phyloP scores from a whole-genome alignment of 2,888 invertebrate genomes.

The Allophyes oxyacanthae region DNA sequence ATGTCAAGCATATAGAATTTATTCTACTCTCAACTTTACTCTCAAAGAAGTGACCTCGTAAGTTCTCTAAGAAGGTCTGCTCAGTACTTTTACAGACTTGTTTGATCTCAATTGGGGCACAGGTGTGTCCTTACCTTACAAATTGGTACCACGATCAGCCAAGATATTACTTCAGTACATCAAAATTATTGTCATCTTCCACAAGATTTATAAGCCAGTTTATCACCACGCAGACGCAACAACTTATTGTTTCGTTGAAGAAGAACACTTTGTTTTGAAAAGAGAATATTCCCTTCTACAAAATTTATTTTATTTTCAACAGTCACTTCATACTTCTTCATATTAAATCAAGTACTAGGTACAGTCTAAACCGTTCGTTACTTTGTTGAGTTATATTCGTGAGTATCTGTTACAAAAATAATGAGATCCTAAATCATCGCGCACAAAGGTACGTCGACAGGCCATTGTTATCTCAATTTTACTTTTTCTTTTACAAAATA shows the following conservation, averaged over 20 bases:
- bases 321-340: slow-evolving; percentile 1
- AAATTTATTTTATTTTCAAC: slow-evolving; percentile 7
- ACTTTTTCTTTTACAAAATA: slow-evolving; percentile 8
- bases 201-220: slow-evolving; percentile 67
- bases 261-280: slow-evolving; percentile 1
- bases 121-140: slow-evolving; percentile 71
- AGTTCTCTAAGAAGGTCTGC: slow-evolving; percentile 21
- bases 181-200: slow-evolving; percentile 73
- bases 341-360: slow-evolving; percentile 9
- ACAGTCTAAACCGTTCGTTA: slow-evolving; percentile 11
- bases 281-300: not conserved
- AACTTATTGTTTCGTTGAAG: slow-evolving; percentile 27
- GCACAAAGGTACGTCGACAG: slow-evolving; percentile 8
- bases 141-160: slow-evolving; percentile 68
- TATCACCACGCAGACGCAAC: slow-evolving; percentile 32
- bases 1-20: slow-evolving; percentile 25
- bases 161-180: slow-evolving; percentile 68
- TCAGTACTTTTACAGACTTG: slow-evolving; percentile 17
- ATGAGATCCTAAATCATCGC: slow-evolving; percentile 44
- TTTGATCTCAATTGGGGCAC: slow-evolving; percentile 59
- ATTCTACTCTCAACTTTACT: slow-evolving; percentile 7
- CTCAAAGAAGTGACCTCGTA: slow-evolving; percentile 18
- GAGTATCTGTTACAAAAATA: slow-evolving; percentile 34
- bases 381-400: slow-evolving; percentile 10
- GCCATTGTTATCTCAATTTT: slow-evolving; percentile 25